Percentiles rank a stretch among this genome's conserved stretches.
phyloP scores from a whole-genome alignment of 2,113 vertebrate species.

The Nothobranchius furzeri region DNA sequence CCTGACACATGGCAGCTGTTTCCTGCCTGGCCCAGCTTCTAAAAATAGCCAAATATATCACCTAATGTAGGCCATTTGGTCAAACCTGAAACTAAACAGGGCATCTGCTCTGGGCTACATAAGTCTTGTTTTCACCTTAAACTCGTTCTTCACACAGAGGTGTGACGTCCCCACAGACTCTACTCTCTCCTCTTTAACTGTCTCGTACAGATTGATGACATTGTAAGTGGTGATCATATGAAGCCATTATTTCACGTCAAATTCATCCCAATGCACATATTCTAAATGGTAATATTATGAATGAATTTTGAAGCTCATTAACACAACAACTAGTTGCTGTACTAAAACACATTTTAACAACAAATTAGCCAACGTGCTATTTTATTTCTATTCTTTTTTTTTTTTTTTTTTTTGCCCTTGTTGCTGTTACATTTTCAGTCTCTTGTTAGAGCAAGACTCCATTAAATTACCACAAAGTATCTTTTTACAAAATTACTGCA shows the following conservation, averaged over 20 bases:
- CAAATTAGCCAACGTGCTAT: background rate
- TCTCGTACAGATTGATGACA: slow-evolving; percentile 41
- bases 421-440: slow-evolving; percentile 5
- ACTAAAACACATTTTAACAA: background rate
- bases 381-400: background rate
- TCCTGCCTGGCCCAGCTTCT: slow-evolving; percentile 68
- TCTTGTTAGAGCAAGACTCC: slow-evolving; percentile 8
- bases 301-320: background rate
- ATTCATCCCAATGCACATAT: background rate
- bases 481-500: slow-evolving; percentile 30
- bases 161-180: slow-evolving; percentile 14
- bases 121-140: slow-evolving; percentile 42
- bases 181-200: slow-evolving; percentile 14
- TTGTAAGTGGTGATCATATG: slow-evolving; percentile 12
- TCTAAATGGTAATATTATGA: slow-evolving; percentile 10
- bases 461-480: slow-evolving; percentile 35
- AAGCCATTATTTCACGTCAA: slow-evolving; percentile 31
- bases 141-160: slow-evolving; percentile 35
- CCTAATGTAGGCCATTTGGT: slow-evolving; percentile 77
- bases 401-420: slow-evolving; percentile 1
- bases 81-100: slow-evolving; percentile 72
- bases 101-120: slow-evolving; percentile 32
- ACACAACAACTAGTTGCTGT: background rate
- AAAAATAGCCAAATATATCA: slow-evolving; percentile 75
- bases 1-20: slow-evolving; percentile 76